Base-by-base conservation (phyloP, 1,140 invertebrate species). In the Drosophila lacteicornis region DNA sequence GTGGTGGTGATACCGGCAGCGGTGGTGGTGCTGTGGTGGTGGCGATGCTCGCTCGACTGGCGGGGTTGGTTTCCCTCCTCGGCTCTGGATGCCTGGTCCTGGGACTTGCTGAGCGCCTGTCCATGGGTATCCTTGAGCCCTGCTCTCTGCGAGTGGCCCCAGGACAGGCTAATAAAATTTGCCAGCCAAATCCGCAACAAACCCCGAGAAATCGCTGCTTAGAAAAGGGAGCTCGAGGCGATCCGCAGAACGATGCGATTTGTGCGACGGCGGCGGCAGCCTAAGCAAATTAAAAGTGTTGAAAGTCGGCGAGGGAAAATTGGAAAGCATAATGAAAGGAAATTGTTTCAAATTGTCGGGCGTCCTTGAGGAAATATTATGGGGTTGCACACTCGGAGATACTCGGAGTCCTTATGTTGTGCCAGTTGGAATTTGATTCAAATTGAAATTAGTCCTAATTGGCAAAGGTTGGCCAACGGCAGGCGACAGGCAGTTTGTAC, bases 131-230 rank as follows among this genome's bases (percentile, higher is more conserved):
- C 82, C 81, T 82, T 90, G 79, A 88, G 79, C 67, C 59, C 70
- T 69, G 63, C 53, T 70, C 30, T 25, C 56, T 55, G 50, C 75
- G 40, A 66, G 74, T 68, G 68, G 71, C 85, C 61, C 51, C 59
- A 85, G 85, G 85, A 90, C 82, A 69, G 69, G 85, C 85, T 90
- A 90, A 90, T 90, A 90, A 90, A 90, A 90, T 90, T 80, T 90
- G 85, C 78, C 77, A 63, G 49, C 57, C 57, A 87, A 87, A 87
- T 87, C 84, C 80, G 51, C 63, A 74, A 69, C 70, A 71, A 76
- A 55, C 70, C 70, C 70, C 68, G 69, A 60, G 68, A 74, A 73
- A 74, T 74, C 70, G 68, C 68, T 73, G 70, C 68, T 51, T 51
- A 22, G 38, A 55, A 55, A 43, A 46, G 67, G 68, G 45, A 50